Conservation (phyloP, 2,113 vertebrate species). For the Mus pahari region DNA sequence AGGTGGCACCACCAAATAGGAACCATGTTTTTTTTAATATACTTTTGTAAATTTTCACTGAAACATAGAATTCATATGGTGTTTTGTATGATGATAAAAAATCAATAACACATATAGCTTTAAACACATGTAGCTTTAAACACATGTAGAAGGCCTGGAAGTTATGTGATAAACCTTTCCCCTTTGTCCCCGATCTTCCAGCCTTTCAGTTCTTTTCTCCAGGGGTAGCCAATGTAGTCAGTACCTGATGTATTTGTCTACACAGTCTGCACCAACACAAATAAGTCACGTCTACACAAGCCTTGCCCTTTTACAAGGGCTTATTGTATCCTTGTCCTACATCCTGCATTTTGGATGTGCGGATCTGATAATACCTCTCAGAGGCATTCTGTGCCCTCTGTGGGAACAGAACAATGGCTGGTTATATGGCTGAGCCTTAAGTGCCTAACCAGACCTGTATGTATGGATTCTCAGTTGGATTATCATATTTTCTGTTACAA, state of each 20-base stretch:
- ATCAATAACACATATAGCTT: not conserved
- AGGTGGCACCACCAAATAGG: not conserved
- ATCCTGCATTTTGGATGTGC: not conserved
- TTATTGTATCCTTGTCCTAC: not conserved
- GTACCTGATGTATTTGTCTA: not conserved
- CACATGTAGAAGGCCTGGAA: not conserved
- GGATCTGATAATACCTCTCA: not conserved
- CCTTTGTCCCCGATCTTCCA: not conserved
- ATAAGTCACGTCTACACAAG: not conserved
- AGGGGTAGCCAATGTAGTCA: not conserved
- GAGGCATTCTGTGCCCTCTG: not conserved
- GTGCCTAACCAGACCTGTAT: not conserved
- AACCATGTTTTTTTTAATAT: not conserved
- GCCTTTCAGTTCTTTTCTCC: not conserved
- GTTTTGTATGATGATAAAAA: not conserved
- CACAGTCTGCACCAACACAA: not conserved
- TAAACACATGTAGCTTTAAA: not conserved
- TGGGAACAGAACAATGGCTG: not conserved
- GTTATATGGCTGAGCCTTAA: not conserved
- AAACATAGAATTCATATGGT: not conserved
- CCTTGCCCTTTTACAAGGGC: not conserved
- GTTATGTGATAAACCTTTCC: not conserved
- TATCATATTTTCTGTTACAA: not conserved
- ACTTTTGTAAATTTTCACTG: not conserved
- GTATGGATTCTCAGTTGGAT: not conserved